phyloP scores from a whole-genome alignment of 2,113 vertebrate genomes.

The Thunnus thynnus region DNA sequence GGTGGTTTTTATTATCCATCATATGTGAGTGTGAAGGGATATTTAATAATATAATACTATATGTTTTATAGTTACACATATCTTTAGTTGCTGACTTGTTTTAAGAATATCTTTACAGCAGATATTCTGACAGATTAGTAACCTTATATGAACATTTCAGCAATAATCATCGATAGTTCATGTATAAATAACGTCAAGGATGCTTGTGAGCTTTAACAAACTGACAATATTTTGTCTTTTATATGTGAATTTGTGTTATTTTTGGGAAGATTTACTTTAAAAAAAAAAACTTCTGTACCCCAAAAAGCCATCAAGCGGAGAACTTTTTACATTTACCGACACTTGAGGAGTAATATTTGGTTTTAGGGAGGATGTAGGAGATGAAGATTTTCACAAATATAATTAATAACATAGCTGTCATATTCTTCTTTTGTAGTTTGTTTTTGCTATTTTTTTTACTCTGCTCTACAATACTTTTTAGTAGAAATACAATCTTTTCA shows the following conservation, averaged over 20 bases:
- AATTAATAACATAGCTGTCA: neutral
- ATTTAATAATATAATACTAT: neutral
- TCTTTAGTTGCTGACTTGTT: neutral
- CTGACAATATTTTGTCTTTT: neutral
- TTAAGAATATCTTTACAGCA: neutral
- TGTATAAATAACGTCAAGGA: neutral
- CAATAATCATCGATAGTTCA: neutral
- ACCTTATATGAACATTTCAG: no score
- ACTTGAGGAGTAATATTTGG: neutral
- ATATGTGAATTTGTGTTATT: neutral
- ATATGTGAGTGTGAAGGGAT: slow-evolving; percentile 20
- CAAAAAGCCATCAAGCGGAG: neutral
- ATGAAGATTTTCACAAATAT: neutral
- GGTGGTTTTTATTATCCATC: slow-evolving; percentile 38
- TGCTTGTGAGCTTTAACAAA: neutral
- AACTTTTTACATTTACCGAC: slow-evolving; percentile 4
- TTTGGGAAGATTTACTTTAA: neutral
- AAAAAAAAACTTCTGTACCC: neutral
- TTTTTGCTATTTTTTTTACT: neutral
- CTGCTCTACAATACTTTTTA: neutral
- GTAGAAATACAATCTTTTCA: neutral
- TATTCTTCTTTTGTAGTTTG: neutral
- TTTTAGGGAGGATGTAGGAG: neutral
- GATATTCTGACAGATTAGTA: no score
- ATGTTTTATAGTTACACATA: neutral